Percentiles rank a stretch among this genome's conserved stretches.
Evolutionary conservation across 2,113 vertebrate species (phyloP).

Genomic region (Prionailurus bengalensis): DNA sequence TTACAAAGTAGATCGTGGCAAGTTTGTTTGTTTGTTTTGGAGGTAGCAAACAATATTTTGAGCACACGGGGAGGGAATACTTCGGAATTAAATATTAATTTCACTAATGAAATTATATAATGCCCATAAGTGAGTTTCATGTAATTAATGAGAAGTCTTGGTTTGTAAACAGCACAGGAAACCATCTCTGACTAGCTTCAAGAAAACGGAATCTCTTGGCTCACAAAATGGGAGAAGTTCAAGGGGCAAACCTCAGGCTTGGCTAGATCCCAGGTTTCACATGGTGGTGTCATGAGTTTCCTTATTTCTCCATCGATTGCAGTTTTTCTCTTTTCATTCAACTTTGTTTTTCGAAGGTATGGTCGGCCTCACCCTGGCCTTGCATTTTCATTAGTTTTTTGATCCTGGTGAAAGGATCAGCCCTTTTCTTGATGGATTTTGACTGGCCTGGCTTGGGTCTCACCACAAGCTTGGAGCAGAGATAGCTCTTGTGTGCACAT

Average conservation of each 20-base stretch:
- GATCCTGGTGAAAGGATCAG: not conserved
- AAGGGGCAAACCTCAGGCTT: not conserved
- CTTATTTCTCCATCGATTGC: not conserved
- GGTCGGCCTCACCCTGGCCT: not conserved
- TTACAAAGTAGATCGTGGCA: not conserved
- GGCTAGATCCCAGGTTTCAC: not conserved
- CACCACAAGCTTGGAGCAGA: not conserved
- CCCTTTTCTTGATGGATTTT: not conserved
- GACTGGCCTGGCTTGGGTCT: not conserved
- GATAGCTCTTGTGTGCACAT: not conserved
- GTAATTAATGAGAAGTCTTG: not conserved
- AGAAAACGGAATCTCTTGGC: not conserved
- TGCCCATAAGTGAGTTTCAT: not conserved
- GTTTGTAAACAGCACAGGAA: not conserved
- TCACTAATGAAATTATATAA: not conserved
- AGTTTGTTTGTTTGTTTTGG: not conserved
- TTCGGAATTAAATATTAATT: constrained; percentile 6
- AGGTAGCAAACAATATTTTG: not conserved
- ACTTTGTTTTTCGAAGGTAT: not conserved
- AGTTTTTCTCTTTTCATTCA: constrained; percentile 15
- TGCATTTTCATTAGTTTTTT: not conserved
- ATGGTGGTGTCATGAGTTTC: not conserved
- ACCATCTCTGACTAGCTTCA: not conserved
- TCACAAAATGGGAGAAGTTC: not conserved
- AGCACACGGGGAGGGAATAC: not conserved